phyloP scores from a whole-genome alignment of 53 echinoderm and acorn worm genomes.

The Holothuria leucospilota region DNA sequence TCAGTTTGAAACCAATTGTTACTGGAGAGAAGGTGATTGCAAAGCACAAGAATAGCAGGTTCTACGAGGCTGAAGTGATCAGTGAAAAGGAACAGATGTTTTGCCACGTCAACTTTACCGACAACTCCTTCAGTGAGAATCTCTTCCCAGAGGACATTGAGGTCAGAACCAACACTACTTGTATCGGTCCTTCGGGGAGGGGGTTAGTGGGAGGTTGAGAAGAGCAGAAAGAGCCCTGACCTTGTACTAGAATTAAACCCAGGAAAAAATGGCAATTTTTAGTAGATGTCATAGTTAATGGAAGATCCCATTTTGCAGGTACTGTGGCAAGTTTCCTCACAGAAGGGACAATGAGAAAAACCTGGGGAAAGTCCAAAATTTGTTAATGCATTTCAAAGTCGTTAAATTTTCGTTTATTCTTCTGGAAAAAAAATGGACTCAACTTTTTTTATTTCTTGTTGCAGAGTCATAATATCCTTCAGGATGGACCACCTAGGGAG shows the following conservation, averaged over 20 bases:
- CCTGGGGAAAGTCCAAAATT: no score
- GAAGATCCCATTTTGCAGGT: no score
- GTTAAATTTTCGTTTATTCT: no score
- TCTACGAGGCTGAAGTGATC: slow-evolving; percentile 82
- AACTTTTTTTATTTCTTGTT: slow-evolving; percentile 1
- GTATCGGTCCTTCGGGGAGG: neutral
- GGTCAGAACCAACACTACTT: slow-evolving; percentile 50
- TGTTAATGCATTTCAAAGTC: no score
- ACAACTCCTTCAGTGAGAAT: slow-evolving; percentile 88
- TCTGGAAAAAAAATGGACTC: neutral
- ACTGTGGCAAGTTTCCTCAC: no score
- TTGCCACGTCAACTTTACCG: slow-evolving; percentile 87
- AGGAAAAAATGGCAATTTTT: no score
- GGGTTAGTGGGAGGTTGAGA: neutral
- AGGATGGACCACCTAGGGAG: slow-evolving; percentile 71
- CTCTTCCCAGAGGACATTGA: slow-evolving; percentile 92
- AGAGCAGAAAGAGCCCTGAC: no score
- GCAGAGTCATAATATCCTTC: slow-evolving; percentile 82
- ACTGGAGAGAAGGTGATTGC: slow-evolving; percentile 79
- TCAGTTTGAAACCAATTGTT: slow-evolving; percentile 62
- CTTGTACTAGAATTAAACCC: no score
- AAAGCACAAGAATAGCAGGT: slow-evolving; percentile 92
- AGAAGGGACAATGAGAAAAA: no score
- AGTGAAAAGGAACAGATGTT: slow-evolving; percentile 79
- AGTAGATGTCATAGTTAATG: no score